A percentile compares a stretch with the other conserved stretches of the same genome.
Conservation (phyloP, 2,888 invertebrate species). For the Trissoscelio sp. region DNA sequence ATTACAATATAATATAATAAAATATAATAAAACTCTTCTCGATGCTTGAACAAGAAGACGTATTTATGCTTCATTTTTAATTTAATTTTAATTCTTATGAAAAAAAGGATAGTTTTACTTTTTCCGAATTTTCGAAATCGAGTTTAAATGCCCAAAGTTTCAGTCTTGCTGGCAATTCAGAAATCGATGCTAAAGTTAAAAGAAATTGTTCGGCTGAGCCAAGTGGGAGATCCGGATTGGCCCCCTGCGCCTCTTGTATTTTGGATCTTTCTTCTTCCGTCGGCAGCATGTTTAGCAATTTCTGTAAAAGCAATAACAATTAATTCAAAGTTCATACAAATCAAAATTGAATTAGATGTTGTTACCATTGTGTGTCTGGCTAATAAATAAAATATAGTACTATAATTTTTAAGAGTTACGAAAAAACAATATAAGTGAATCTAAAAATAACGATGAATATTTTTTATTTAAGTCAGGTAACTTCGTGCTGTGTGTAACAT, state of each 20-base stretch:
- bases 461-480: slow-evolving; percentile 31
- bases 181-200: slow-evolving; percentile 97
- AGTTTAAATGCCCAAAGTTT: slow-evolving; percentile 99
- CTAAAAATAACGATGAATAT: slow-evolving; percentile 38
- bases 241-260: slow-evolving; percentile 97
- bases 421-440: slow-evolving; percentile 18
- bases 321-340: not conserved
- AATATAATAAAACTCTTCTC: slow-evolving; percentile 23
- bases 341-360: not conserved
- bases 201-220: slow-evolving; percentile 99
- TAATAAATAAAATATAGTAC: slow-evolving; percentile 13
- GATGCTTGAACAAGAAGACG: not conserved
- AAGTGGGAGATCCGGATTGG: slow-evolving; percentile 94
- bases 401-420: slow-evolving; percentile 4
- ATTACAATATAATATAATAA: slow-evolving; percentile 21
- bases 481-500: slow-evolving; percentile 17
- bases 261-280: slow-evolving; percentile 98
- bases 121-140: slow-evolving; percentile 98
- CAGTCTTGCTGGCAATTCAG: slow-evolving; percentile 95
- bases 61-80: not conserved
- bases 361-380: no score
- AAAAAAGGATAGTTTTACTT: no score
- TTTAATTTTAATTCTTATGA: no score
- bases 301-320: slow-evolving; percentile 84
- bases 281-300: slow-evolving; percentile 98